phyloP scores from a whole-genome alignment of 1,140 invertebrate genomes.

The Nebria ingens region DNA sequence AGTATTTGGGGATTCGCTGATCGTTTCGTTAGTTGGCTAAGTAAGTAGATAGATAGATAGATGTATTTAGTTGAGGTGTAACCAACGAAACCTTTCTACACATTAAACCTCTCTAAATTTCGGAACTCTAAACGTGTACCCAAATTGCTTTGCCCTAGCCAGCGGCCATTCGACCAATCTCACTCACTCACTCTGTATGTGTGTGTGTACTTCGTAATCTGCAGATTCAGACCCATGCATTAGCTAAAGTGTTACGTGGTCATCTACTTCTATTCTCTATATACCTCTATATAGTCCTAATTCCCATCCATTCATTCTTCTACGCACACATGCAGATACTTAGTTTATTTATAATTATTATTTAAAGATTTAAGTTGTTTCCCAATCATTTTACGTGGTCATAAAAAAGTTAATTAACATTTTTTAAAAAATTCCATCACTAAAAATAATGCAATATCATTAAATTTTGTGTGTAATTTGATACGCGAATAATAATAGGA shows the following conservation, averaged over 20 bases:
- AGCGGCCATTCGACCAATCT: slow-evolving; percentile 2
- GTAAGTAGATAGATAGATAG: too few species aligned
- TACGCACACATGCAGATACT: neutral
- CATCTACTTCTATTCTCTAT: neutral
- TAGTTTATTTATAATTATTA: too few species aligned
- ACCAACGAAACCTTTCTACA: neutral
- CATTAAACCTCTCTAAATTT: neutral
- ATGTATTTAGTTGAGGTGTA: neutral
- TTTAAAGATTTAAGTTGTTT: too few species aligned
- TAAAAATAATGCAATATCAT: too few species aligned
- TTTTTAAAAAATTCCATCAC: too few species aligned
- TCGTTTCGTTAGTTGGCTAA: too few species aligned
- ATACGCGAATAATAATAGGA: too few species aligned
- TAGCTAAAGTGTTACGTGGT: slow-evolving; percentile 7
- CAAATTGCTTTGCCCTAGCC: neutral
- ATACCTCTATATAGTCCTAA: neutral
- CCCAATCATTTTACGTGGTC: too few species aligned
- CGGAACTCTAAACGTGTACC: neutral
- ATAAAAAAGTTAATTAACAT: too few species aligned
- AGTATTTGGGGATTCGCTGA: too few species aligned
- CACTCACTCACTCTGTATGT: too few species aligned
- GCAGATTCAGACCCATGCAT: neutral
- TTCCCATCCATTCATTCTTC: neutral
- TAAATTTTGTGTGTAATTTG: too few species aligned
- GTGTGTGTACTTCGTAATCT: neutral